A percentile compares a stretch with the other conserved stretches of the same genome.
Evolutionary conservation across 2,113 vertebrate genomes (phyloP).

Genomic region (Panurus biarmicus): DNA sequence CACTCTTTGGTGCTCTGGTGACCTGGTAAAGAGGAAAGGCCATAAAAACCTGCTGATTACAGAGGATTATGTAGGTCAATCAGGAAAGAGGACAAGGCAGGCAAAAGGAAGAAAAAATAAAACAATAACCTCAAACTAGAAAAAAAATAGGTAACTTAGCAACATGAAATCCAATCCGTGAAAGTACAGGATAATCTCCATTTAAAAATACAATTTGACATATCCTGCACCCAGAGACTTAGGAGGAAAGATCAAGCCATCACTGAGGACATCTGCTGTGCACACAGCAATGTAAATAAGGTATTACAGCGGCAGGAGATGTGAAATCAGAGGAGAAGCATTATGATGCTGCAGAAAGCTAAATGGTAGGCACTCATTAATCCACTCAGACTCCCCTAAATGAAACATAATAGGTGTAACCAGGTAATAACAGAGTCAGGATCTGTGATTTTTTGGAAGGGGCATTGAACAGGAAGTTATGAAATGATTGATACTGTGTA

Average conservation of each 20-base stretch:
- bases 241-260: not conserved
- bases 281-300: not conserved
- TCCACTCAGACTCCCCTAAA: not conserved
- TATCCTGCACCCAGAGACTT: not conserved
- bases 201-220: not conserved
- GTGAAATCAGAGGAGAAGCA: not conserved
- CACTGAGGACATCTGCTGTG: not conserved
- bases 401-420: not conserved
- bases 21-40: not conserved
- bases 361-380: not conserved
- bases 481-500: not conserved
- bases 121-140: not conserved
- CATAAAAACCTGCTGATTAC: not conserved
- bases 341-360: not conserved
- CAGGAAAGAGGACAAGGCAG: not conserved
- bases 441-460: not conserved
- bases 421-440: not conserved
- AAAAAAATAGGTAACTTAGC: conserved; percentile 31
- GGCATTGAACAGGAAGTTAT: not conserved
- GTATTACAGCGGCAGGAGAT: not conserved
- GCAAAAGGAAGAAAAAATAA: not conserved
- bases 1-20: not conserved
- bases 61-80: not conserved
- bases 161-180: not conserved
- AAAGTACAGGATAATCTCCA: not conserved